Conservation (phyloP, 2,113 vertebrate genomes). For the Lycaon pictus region DNA sequence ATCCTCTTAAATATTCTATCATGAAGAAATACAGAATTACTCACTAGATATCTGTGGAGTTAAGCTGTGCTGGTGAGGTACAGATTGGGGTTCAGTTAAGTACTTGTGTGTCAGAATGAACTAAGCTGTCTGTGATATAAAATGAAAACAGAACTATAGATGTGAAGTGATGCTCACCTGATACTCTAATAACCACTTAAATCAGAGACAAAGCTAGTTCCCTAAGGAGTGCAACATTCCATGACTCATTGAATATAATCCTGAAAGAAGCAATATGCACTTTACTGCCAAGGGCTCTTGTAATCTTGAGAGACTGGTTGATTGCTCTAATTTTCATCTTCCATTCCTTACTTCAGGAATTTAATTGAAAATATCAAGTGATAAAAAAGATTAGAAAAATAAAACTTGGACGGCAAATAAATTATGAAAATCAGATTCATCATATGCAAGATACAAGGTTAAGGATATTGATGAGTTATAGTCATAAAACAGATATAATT, state of each 20-base stretch:
- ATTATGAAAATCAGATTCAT: not conserved
- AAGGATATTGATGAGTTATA: not conserved
- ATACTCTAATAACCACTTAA: constrained; percentile 24
- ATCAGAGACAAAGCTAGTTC: not conserved
- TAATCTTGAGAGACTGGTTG: constrained; percentile 1
- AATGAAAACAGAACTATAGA: not conserved
- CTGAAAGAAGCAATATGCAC: not conserved
- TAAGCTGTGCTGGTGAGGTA: not conserved
- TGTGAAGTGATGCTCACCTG: not conserved
- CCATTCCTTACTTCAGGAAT: not conserved
- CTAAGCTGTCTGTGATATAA: not conserved
- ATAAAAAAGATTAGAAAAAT: constrained; percentile 30
- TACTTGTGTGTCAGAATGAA: not conserved
- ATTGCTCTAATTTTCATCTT: constrained; percentile 41
- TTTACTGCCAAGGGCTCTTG: not conserved
- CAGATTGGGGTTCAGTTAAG: not conserved
- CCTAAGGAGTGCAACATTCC: not conserved
- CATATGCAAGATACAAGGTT: not conserved
- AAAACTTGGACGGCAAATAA: not conserved
- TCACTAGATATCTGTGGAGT: not conserved
- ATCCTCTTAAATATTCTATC: not conserved
- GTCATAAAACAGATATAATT: not conserved
- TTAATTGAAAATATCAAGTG: constrained; percentile 47
- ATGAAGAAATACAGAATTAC: not conserved
- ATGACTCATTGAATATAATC: constrained; percentile 4